Percentiles rank a stretch among this genome's conserved stretches.
Conservation (phyloP, 64 coral and sea anemone species). For the Montipora sp. region DNA sequence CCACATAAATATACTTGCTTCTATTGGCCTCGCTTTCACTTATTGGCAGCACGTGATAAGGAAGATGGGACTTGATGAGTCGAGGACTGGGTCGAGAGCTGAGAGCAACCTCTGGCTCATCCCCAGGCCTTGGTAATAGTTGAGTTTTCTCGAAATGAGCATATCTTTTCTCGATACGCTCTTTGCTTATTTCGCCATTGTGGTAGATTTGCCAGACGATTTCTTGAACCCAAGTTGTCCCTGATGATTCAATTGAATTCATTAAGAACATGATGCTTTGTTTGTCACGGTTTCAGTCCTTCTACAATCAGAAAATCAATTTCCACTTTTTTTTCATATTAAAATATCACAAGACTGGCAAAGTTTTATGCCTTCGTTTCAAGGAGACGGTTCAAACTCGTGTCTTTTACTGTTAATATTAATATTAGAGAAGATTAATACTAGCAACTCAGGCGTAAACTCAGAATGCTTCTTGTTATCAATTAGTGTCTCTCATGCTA, state of each 20-base stretch:
- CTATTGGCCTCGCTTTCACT: not conserved
- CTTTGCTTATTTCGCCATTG: not conserved
- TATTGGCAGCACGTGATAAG: conserved; percentile 33
- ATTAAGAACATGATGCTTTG: too few relatives aligned
- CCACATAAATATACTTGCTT: conserved; percentile 59
- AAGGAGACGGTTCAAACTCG: too few relatives aligned
- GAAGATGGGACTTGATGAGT: conserved; percentile 48
- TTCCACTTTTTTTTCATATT: too few relatives aligned
- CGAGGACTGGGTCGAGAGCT: conserved; percentile 30
- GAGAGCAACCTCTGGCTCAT: not conserved
- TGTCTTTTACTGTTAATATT: too few relatives aligned
- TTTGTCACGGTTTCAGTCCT: too few relatives aligned
- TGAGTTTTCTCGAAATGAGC: not conserved
- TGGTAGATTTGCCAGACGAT: not conserved
- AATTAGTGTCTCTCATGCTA: too few relatives aligned
- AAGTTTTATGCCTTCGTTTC: too few relatives aligned
- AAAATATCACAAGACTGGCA: too few relatives aligned
- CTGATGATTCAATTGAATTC: not conserved
- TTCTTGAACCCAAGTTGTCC: not conserved
- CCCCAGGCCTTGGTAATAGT: conserved; percentile 3
- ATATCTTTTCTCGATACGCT: not conserved
- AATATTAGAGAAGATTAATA: too few relatives aligned
- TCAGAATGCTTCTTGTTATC: too few relatives aligned
- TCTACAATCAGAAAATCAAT: too few relatives aligned
- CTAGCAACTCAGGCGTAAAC: too few relatives aligned